Conservation (phyloP, 2,888 invertebrate genomes). For the Morinoia aosen region DNA sequence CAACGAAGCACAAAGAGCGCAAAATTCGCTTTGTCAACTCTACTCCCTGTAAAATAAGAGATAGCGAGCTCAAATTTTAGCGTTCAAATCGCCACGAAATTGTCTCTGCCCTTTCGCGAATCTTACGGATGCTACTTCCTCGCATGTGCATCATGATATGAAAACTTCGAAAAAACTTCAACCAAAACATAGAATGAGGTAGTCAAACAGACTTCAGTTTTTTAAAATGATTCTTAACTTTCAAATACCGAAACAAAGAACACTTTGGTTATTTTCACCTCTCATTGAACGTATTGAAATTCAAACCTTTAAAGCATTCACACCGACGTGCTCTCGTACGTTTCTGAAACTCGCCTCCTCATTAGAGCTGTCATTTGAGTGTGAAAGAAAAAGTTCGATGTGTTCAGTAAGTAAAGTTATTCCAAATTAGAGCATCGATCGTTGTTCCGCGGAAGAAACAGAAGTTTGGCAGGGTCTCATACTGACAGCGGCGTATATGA, state of each 20-base stretch:
- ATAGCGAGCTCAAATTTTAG: neutral
- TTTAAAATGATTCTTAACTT: neutral
- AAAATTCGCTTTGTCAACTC: constrained; percentile 42
- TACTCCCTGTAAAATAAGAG: neutral
- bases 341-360: neutral
- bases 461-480: too few relatives aligned
- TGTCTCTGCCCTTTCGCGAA: neutral
- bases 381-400: neutral
- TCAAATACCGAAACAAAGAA: neutral
- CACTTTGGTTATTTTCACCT: neutral
- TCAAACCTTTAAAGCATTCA: neutral
- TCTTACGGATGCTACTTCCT: neutral
- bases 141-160: neutral
- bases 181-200: neutral
- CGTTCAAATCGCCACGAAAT: neutral
- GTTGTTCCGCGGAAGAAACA: too few relatives aligned
- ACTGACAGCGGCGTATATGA: too few relatives aligned
- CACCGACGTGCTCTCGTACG: neutral
- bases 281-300: neutral
- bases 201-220: neutral
- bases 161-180: neutral
- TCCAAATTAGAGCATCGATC: too few relatives aligned
- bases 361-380: neutral
- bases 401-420: too few relatives aligned
- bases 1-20: constrained; percentile 38